Conservation (phyloP, 1,140 invertebrate species). For the Streblospio benedicti region DNA sequence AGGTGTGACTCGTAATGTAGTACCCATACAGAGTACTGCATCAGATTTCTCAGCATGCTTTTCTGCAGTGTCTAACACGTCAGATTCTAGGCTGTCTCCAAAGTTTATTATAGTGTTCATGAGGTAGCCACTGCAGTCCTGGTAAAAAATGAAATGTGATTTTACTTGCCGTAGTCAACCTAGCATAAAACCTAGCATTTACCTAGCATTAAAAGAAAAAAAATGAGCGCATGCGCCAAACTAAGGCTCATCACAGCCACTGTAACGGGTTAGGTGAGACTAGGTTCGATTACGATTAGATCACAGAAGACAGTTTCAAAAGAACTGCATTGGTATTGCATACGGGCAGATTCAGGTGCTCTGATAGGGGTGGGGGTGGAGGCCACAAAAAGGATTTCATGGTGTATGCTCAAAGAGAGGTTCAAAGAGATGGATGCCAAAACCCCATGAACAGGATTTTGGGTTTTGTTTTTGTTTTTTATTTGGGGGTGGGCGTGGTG, state of each 20-base stretch:
- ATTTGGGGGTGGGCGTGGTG: too few species aligned
- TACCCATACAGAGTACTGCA: constrained; percentile 85
- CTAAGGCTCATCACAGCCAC: background rate
- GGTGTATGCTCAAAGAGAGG: too few species aligned
- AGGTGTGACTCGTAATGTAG: constrained; percentile 54
- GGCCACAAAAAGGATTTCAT: too few species aligned
- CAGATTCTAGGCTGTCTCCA: background rate
- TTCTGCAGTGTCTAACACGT: background rate
- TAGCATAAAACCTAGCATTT: background rate
- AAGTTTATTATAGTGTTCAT: constrained; percentile 38
- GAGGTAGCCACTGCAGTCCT: constrained; percentile 30
- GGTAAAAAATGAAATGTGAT: background rate
- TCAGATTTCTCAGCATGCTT: constrained; percentile 60
- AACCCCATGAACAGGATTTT: background rate
- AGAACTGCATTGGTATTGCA: too few species aligned
- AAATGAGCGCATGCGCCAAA: background rate
- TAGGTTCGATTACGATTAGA: too few species aligned
- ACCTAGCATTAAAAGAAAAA: background rate
- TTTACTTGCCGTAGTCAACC: background rate
- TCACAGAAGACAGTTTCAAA: too few species aligned
- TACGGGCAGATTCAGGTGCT: too few species aligned
- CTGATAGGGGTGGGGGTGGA: too few species aligned
- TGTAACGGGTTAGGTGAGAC: too few species aligned
- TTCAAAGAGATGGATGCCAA: background rate
- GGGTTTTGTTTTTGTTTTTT: background rate